phyloP scores from a whole-genome alignment of 2,888 invertebrate genomes.

The Lasius platythorax region DNA sequence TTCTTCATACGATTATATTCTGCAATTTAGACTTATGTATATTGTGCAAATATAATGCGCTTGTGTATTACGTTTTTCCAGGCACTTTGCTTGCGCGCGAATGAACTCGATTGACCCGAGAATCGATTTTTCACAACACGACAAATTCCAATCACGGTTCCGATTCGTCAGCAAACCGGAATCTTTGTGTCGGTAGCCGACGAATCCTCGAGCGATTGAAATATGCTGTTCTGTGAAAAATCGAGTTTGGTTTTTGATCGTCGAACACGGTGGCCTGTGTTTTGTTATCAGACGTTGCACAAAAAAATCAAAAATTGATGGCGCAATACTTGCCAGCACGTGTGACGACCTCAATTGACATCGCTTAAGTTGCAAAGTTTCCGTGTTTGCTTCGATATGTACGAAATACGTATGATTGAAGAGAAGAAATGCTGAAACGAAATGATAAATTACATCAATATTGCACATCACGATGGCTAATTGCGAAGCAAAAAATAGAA shows the following conservation, averaged over 20 bases:
- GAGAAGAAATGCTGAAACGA: background rate
- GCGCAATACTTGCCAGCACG: conserved; percentile 24
- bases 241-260: conserved; percentile 63
- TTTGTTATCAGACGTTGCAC: conserved; percentile 33
- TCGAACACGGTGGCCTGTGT: conserved; percentile 38
- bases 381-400: background rate
- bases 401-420: background rate
- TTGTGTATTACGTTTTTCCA: background rate
- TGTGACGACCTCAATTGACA: conserved; percentile 16
- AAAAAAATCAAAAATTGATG: conserved; percentile 11
- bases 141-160: conserved; percentile 25
- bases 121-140: conserved; percentile 8
- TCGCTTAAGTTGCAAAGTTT: conserved; percentile 6
- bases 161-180: conserved; percentile 50
- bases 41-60: background rate
- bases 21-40: background rate
- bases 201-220: conserved; percentile 55
- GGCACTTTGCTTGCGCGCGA: background rate
- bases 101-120: conserved; percentile 40
- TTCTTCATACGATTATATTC: background rate
- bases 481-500: background rate
- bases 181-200: conserved; percentile 41
- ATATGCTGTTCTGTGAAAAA: conserved; percentile 54
- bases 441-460: background rate
- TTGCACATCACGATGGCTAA: background rate